Evolutionary conservation across 2,113 vertebrate genomes (phyloP).

Genomic region (Mobula birostris): DNA sequence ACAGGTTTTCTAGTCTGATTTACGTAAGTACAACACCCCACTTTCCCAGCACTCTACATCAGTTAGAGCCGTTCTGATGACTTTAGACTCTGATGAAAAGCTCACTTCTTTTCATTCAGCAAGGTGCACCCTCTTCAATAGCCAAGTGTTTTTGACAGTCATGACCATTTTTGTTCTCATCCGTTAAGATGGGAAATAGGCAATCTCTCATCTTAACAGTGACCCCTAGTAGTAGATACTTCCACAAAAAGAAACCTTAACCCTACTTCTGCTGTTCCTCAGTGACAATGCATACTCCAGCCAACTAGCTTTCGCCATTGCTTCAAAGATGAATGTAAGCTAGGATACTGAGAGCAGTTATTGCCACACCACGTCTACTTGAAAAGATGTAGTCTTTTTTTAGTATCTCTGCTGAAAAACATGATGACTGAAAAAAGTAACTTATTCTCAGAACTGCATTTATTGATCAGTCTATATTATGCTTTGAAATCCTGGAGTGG

Average conservation of each 20-base stretch:
- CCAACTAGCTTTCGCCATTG: neutral
- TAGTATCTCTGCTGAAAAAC: neutral
- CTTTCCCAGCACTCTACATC: neutral
- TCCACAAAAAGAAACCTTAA: neutral
- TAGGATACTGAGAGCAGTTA: neutral
- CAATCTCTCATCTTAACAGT: no score
- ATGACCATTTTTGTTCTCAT: no score
- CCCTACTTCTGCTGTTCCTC: neutral
- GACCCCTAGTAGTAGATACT: no score
- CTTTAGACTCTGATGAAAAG: neutral
- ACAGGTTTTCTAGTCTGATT: neutral
- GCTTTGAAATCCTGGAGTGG: neutral
- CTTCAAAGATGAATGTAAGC: neutral
- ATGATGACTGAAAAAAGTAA: neutral
- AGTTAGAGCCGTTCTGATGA: neutral
- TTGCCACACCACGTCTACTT: neutral
- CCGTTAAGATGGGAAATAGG: no score
- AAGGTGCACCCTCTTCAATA: neutral
- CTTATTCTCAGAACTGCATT: neutral
- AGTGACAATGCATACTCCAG: neutral
- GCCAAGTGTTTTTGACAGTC: no score
- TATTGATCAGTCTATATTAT: neutral
- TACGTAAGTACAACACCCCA: neutral
- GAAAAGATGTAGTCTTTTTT: neutral
- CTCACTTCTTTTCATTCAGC: neutral